phyloP scores from a whole-genome alignment of 2,797 vertebrate genomes.

The Danionella dracula region DNA sequence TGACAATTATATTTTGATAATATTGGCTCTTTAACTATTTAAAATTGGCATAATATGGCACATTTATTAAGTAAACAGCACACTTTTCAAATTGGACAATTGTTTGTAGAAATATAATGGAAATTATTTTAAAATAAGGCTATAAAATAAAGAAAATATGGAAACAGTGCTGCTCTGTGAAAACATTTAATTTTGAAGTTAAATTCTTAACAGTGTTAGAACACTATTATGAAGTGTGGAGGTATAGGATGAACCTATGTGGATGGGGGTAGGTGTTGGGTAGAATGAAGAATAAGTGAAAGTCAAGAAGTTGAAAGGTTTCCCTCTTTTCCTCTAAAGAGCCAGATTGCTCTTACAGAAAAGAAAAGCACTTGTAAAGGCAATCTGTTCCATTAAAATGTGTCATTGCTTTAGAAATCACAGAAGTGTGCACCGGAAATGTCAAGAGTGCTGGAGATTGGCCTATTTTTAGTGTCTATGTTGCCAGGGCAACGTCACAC shows the following conservation, averaged over 20 bases:
- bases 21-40: too few species aligned
- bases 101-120: too few species aligned
- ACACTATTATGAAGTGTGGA: too few species aligned
- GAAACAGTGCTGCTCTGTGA: too few species aligned
- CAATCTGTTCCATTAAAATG: slow-evolving; percentile 56
- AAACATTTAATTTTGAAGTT: too few species aligned
- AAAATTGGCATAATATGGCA: too few species aligned
- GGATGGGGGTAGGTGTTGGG: background rate
- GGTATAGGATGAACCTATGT: background rate
- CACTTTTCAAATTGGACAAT: too few species aligned
- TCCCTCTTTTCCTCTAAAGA: slow-evolving; percentile 12
- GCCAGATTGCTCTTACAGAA: background rate
- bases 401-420: slow-evolving; percentile 63
- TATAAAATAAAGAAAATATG: too few species aligned
- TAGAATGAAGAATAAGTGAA: background rate
- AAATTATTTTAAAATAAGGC: too few species aligned
- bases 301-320: slow-evolving; percentile 20
- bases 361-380: slow-evolving; percentile 36
- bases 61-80: too few species aligned
- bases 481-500: slow-evolving; percentile 75
- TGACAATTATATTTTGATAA: too few species aligned
- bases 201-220: too few species aligned
- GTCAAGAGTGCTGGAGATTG: slow-evolving; percentile 75
- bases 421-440: slow-evolving; percentile 71
- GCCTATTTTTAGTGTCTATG: slow-evolving; percentile 79